Percentiles rank a stretch among this genome's conserved stretches.
Conservation (phyloP, 2,113 vertebrate species). For the Megaceryle torquata region DNA sequence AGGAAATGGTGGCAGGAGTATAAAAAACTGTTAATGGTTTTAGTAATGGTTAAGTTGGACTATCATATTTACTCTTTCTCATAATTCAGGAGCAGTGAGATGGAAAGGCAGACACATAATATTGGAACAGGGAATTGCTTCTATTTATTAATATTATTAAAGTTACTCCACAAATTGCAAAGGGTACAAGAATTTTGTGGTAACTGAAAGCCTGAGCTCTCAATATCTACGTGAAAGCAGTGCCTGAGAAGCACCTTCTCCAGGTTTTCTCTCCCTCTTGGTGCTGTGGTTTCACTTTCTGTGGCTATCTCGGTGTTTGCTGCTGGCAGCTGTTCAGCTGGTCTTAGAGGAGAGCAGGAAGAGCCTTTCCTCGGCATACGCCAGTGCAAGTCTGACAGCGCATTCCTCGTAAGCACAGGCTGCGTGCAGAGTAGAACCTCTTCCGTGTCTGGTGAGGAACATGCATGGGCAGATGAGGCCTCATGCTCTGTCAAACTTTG, state of each 20-base stretch:
- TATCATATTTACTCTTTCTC: not conserved
- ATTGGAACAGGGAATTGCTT: not conserved
- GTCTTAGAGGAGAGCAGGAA: not conserved
- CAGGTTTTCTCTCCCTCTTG: rapidly evolving
- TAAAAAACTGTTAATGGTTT: not conserved
- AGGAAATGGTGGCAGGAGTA: not conserved
- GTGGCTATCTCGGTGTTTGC: rapidly evolving
- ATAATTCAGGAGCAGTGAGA: not conserved
- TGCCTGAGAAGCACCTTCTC: not conserved
- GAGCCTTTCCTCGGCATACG: not conserved
- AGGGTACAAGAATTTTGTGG: not conserved
- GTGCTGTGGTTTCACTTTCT: not conserved
- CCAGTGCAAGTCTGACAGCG: rapidly evolving
- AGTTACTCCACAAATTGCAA: not conserved
- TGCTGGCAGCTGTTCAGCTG: not conserved
- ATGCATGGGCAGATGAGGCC: rapidly evolving
- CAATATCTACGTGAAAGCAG: not conserved
- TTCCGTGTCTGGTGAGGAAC: rapidly evolving
- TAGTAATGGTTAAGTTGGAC: not conserved
- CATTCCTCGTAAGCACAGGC: rapidly evolving
- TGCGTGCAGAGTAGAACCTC: rapidly evolving
- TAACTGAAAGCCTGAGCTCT: rapidly evolving
- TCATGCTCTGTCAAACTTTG: rapidly evolving
- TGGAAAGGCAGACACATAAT: not conserved
- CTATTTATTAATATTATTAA: not conserved